Base-by-base conservation (phyloP, 2,888 invertebrate species). In the Craniophora ligustri region DNA sequence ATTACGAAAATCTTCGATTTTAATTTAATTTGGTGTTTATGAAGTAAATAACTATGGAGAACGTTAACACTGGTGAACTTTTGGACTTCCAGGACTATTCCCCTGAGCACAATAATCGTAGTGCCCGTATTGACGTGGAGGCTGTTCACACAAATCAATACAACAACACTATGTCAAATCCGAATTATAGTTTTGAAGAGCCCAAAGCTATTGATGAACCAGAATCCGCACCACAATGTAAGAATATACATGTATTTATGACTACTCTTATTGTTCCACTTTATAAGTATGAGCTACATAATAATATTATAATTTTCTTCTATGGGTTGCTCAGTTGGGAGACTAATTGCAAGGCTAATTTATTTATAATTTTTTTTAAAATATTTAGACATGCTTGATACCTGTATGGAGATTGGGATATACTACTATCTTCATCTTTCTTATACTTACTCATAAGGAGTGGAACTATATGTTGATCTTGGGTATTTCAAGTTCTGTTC, bases 41-140 rank as follows among this genome's bases (percentile, higher is more conserved):
- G 60, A 55, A 61, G 41, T 49, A 53, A 65, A 49, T 49, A 60
- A 85, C 19, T 45, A 93, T 93, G 92, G 72, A 89, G 19, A 88
- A 89, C 71, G 87, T 92, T 19, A 86, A 89, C 58, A 95, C 95
- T 30, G 95, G 95, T 36, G 95, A 96, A 79, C 87, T 96, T 63
- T 83, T 96, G 57, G 95, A 96, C 60, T 97, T 97, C 76, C 96
- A 96, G 86, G 96, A 97, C 79, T 96, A 95, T 85, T 95, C 96
- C 18, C 94, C 95, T 7, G 90, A 90, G 59, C 92, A 90, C 55
- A 93, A 94, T 57, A 92, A 90, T 47, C 90, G 94, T n/a, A 95
- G 94, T 72, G 95, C 95, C 30, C 93, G 96, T 76, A 94, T 96
- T 62, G 95, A 95, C 79, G 94, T 95, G 47, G 95, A 95, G 71